Evolutionary conservation across 2,888 invertebrate species (phyloP).

Genomic region (Drosophila lutescens): DNA sequence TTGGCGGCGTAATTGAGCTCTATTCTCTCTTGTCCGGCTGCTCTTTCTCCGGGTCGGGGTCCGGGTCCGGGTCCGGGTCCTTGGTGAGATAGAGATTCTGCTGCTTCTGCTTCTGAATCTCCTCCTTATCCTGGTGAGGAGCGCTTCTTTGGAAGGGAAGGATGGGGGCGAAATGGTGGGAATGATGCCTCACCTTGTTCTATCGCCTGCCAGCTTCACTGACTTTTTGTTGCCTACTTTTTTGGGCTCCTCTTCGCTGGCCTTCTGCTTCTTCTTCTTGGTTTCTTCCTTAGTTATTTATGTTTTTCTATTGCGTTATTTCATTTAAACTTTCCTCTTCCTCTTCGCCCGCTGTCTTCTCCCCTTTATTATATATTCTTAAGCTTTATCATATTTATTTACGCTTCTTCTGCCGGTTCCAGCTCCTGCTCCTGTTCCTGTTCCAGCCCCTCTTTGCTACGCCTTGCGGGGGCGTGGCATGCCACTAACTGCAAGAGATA

Average conservation of each 20-base stretch:
- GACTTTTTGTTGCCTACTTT: constrained; percentile 20
- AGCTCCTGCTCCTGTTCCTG: constrained; percentile 21
- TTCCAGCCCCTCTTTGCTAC: constrained; percentile 18
- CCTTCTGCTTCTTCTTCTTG: constrained; percentile 6
- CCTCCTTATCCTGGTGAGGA: constrained; percentile 3
- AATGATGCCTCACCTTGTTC: constrained; percentile 9
- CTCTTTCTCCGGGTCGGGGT: constrained; percentile 10
- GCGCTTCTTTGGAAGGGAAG: no score
- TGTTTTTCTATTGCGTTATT: constrained; percentile 75
- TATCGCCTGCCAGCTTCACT: not conserved
- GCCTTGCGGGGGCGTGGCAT: constrained; percentile 35
- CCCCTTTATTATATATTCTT: constrained; percentile 69
- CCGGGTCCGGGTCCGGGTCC: no score
- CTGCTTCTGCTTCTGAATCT: constrained; percentile 5
- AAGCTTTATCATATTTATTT: constrained; percentile 78
- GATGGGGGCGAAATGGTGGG: no score
- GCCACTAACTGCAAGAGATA: constrained; percentile 40
- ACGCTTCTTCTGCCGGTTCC: constrained; percentile 54
- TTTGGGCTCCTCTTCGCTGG: constrained; percentile 9
- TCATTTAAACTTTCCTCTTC: constrained; percentile 73
- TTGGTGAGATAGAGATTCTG: not conserved
- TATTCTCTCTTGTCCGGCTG: constrained; percentile 60
- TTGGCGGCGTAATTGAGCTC: constrained; percentile 78
- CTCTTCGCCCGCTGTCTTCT: constrained; percentile 42
- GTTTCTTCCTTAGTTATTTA: constrained; percentile 65